Evolutionary conservation across 23 tunicate genomes (phyloP).

Genomic region (Aplidium turbinatum): DNA sequence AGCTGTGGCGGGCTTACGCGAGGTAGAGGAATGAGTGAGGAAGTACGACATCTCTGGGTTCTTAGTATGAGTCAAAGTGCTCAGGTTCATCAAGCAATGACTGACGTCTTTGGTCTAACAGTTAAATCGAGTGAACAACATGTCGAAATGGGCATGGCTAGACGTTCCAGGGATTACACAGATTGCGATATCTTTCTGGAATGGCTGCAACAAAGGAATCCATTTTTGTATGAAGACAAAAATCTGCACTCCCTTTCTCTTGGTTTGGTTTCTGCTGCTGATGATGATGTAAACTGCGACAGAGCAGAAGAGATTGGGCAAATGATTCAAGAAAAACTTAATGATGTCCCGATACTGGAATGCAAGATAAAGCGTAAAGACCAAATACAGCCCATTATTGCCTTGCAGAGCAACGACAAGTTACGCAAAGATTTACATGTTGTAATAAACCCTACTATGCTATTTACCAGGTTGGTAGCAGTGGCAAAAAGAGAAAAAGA

Average conservation of each 20-base stretch:
- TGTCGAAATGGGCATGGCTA: slow-evolving; percentile 2
- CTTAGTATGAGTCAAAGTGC: neutral
- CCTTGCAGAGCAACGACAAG: neutral
- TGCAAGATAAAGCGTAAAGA: neutral
- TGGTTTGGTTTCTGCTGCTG: neutral
- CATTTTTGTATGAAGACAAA: neutral
- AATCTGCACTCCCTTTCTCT: slow-evolving; percentile 8
- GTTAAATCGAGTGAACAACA: slow-evolving; percentile 20
- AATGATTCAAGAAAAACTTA: neutral
- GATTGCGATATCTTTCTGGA: neutral
- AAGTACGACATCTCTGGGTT: slow-evolving; percentile 1
- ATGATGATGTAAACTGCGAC: slow-evolving; percentile 5
- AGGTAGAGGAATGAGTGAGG: slow-evolving; percentile 11
- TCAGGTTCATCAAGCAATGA: slow-evolving; percentile 17
- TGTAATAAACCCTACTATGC: neutral
- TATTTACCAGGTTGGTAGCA: neutral
- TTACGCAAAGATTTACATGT: neutral
- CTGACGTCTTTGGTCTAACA: neutral
- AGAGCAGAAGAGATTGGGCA: slow-evolving; percentile 2
- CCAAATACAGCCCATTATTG: neutral
- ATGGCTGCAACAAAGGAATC: slow-evolving; percentile 6
- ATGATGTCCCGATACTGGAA: neutral
- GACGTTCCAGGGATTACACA: neutral
- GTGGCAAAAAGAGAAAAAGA: slow-evolving; percentile 5
- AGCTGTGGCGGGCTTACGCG: slow-evolving; percentile 9